These are phyloP conservation scores for Antheraea pernyi DNA, from an alignment of 1,140 invertebrate genomes.

Conservation along the genomic window DNA sequence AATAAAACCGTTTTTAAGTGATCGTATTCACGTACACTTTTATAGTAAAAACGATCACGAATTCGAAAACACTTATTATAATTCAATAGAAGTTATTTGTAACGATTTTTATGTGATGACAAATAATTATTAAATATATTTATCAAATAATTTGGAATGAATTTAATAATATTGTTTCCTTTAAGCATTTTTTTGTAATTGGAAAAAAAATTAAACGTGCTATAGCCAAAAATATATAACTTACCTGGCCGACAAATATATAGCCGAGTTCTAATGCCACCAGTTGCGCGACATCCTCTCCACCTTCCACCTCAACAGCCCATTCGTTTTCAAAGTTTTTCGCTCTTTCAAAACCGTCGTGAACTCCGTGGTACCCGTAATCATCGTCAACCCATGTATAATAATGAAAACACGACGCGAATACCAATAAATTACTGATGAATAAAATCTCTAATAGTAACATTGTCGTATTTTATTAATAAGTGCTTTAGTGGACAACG, in stretches of 20 bases:
- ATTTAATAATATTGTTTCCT: too few relatives aligned
- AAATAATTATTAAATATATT: too few relatives aligned
- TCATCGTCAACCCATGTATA: conserved; percentile 35
- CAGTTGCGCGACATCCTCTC: conserved; percentile 73
- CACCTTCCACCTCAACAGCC: conserved; percentile 80
- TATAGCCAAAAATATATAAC: conserved; percentile 9
- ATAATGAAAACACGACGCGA: conserved; percentile 19
- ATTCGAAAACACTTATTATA: too few relatives aligned
- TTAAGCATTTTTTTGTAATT: too few relatives aligned
- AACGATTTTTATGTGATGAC: too few relatives aligned
- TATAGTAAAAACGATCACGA: too few relatives aligned
- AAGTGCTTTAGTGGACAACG: conserved; percentile 16
- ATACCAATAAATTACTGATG: not conserved
- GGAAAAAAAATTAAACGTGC: too few relatives aligned
- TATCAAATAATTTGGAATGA: too few relatives aligned
- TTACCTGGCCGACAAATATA: conserved; percentile 77
- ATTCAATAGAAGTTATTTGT: too few relatives aligned
- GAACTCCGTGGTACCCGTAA: conserved; percentile 46
- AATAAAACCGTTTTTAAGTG: too few relatives aligned
- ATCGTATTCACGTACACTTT: too few relatives aligned
- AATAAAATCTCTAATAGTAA: not conserved
- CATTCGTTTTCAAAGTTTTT: conserved; percentile 79
- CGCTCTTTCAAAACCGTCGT: conserved; percentile 54
- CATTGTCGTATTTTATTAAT: too few relatives aligned
- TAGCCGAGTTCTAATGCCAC: conserved; percentile 79